Conservation (phyloP, 2,888 invertebrate genomes). For the Auanema sp. region DNA sequence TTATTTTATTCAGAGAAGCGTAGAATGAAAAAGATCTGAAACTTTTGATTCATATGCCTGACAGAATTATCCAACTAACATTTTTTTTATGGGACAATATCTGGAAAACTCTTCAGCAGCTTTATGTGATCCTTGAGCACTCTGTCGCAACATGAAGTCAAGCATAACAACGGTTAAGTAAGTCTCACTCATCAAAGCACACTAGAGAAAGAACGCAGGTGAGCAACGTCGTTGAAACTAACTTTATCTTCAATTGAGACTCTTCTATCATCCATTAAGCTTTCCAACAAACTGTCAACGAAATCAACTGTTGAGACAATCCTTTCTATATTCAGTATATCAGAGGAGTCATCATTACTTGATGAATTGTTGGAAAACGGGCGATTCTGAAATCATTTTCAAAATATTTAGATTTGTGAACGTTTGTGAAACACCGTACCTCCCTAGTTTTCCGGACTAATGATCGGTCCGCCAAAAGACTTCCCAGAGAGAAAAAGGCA, state of each 20-base stretch:
- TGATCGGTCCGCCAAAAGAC: conserved; percentile 51
- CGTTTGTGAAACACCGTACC: neutral
- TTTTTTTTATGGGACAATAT: conserved; percentile 17
- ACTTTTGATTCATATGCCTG: neutral
- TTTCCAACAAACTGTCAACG: conserved; percentile 44
- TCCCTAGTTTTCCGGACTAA: conserved; percentile 30
- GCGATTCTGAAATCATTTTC: neutral
- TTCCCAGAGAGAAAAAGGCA: conserved; percentile 47
- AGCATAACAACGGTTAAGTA: conserved; percentile 35
- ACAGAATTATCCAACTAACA: conserved; percentile 19
- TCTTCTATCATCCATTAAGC: conserved; percentile 36
- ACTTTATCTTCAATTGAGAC: conserved; percentile 57
- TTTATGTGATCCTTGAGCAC: conserved; percentile 30
- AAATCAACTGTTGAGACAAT: conserved; percentile 52
- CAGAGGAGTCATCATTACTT: conserved; percentile 3
- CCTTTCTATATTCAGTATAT: conserved; percentile 41
- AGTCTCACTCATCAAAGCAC: conserved; percentile 34
- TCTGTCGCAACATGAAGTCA: conserved; percentile 29
- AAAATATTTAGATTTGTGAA: neutral
- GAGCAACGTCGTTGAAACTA: neutral
- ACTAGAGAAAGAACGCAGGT: conserved; percentile 11
- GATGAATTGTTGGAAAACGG: neutral
- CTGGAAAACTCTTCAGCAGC: conserved; percentile 31
- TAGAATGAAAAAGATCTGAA: conserved; percentile 20
- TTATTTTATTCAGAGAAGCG: conserved; percentile 20